phyloP scores from a whole-genome alignment of 2,797 vertebrate genomes.

The Siniperca scherzeri region DNA sequence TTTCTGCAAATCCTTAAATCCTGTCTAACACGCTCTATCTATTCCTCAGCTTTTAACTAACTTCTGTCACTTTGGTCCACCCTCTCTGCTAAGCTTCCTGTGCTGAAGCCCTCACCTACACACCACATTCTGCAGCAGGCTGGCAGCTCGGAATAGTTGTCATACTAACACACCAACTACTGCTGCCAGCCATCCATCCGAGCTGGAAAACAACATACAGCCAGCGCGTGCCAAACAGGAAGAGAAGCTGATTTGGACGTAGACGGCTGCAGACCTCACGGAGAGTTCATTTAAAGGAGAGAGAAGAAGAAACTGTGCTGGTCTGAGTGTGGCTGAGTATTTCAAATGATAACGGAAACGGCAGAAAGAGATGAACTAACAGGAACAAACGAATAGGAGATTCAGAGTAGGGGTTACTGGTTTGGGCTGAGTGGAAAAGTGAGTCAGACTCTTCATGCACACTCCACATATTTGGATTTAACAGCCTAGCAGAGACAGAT shows the following conservation, averaged over 20 bases:
- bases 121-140: constrained; percentile 65
- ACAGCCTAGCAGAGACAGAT: background rate
- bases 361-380: too few relatives aligned
- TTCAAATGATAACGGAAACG: too few relatives aligned
- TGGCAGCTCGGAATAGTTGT: constrained; percentile 34
- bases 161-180: constrained; percentile 31
- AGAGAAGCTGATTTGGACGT: constrained; percentile 12
- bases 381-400: background rate
- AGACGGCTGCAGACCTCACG: background rate
- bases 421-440: constrained; percentile 16
- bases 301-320: too few relatives aligned
- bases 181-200: background rate
- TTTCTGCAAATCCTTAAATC: background rate
- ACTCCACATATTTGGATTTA: constrained; percentile 30
- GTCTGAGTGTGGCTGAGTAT: too few relatives aligned
- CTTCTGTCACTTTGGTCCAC: background rate
- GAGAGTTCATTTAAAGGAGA: background rate
- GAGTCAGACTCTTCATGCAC: constrained; percentile 30
- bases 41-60: background rate
- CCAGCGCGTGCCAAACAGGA: constrained; percentile 21
- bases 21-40: background rate
- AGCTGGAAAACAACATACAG: constrained; percentile 31
- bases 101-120: constrained; percentile 57
- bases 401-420: background rate
- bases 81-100: background rate